Base-by-base conservation (phyloP, 2,113 vertebrate species). In the Spheniscus mendiculus region DNA sequence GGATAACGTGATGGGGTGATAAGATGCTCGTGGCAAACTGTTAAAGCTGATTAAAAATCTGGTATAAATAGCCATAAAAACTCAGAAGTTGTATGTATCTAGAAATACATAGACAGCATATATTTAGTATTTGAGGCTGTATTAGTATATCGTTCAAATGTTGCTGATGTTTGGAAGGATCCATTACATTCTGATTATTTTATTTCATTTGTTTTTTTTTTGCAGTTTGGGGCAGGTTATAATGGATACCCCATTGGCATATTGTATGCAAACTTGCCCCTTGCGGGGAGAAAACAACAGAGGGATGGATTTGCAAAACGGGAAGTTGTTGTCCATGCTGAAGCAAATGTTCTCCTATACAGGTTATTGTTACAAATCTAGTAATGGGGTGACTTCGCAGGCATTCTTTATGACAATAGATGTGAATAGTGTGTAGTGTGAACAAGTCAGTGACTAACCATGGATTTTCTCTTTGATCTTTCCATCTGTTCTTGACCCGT, bases 181-280 rank as follows among this genome's bases (percentile, higher is more conserved):
- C 55, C 73, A 42, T 47, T 84, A 74, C 16, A 38, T 73, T 77
- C 47, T 83, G 12, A n/a, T 78, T 61, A 38, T 86, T 89, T 80
- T 87, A 7, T 80, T 79, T 73, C 7, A 1, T 85, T 61, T 74
- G 7, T 0, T 63, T 76, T 83, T 83, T 18, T 52, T 70, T 82
- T n/a, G 15, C 56, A 96, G 95, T 92, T 85, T 85, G 90, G 79
- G 11, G 87, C 79, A 62, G 95, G 90, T 27, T 96, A 91, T 81
- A 94, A 93, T 34, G 93, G 90, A 80, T 94, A 88, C 30, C 86
- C 74, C 32, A 52, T 62, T n/a, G 87, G 87, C 27, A 63, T 92
- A 52, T 71, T 88, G n/a, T 91, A 73, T 90, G 93, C 56, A 85
- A 95, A 88, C 47, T 62, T 96, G 52, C 90, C 83, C 50, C 1